Evolutionary conservation across 2,113 vertebrate species (phyloP), one percentile per base, ranked within the genome.

Genomic region (Cephalopholis sonnerati): DNA sequence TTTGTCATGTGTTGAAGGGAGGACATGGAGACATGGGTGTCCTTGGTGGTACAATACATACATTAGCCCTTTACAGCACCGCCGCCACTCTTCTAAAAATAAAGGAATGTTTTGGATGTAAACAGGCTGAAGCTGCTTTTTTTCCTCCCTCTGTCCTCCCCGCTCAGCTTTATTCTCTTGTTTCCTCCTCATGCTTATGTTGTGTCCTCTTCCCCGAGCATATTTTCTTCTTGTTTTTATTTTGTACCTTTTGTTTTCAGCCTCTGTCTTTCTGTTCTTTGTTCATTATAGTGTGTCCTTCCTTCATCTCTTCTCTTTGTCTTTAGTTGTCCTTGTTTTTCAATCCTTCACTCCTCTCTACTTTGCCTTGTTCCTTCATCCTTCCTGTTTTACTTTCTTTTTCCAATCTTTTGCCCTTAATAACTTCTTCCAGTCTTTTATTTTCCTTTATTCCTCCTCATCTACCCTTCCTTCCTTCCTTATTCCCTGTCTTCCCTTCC

Each of bases 31-130:
- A 13, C 24, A 22, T 7, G 11, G 7, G 2, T 24, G 77, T 73
- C 77, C 86, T 78, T 84, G 82, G 53, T 17, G 57, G 4, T 1
- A 54, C 78, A 84, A 79, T 59, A 44, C 64, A 48, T 15, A 32
- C 36, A 73, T 80, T 62, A 59, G 50, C 72, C 73, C 24, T 68
- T 74, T 75, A 54, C 25, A 75, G 41, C 0, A 11, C n/a, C 17
- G 17, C 2, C 61, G 29, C 44, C 61, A 22, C 10, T 48, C 17
- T 51, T 9, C 10, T 12, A 3, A 20, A 61, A 72, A 69, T 41
- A 55, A 53, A 61, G 22, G 25, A 53, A 46, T 22, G 2, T 51
- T 63, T 69, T 75, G 4, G 25, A 50, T 70, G 44, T 27, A 41
- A 32, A 22, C 32, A 77, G 41, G 7, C 54, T 48, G 27, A 32